Evolutionary conservation across 1,140 invertebrate genomes (phyloP).

Genomic region (Megathymus violae): DNA sequence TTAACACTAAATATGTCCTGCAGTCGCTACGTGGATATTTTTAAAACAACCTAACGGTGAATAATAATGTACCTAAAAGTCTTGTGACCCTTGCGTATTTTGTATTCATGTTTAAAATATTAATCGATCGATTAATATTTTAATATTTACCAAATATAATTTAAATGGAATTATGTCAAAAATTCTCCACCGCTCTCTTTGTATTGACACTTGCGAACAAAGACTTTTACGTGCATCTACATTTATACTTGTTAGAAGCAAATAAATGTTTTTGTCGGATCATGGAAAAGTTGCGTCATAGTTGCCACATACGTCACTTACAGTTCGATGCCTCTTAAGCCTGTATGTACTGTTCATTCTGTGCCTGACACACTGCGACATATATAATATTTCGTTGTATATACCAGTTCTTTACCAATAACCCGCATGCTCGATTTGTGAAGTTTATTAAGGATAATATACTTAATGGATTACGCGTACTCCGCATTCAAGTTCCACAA

Average conservation of each 20-base stretch:
- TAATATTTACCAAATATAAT: too few relatives aligned
- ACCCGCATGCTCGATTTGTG: background rate
- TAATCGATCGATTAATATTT: too few relatives aligned
- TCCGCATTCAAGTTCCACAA: too few relatives aligned
- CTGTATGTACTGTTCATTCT: background rate
- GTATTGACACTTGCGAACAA: background rate
- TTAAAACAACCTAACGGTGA: too few relatives aligned
- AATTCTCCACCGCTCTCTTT: too few relatives aligned
- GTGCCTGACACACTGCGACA: background rate
- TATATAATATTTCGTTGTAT: background rate
- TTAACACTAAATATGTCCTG: too few relatives aligned
- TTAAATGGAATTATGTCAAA: too few relatives aligned
- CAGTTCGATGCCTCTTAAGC: slow-evolving; percentile 7
- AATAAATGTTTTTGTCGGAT: slow-evolving; percentile 8
- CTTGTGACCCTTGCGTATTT: too few relatives aligned
- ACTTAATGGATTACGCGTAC: too few relatives aligned
- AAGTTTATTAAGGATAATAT: background rate
- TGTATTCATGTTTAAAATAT: too few relatives aligned
- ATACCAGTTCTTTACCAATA: background rate
- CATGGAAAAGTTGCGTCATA: slow-evolving; percentile 18
- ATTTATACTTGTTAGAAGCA: background rate
- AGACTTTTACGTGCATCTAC: background rate
- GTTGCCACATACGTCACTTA: slow-evolving; percentile 12
- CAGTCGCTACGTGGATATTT: too few relatives aligned
- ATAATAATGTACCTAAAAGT: too few relatives aligned